A percentile compares a stretch with the other conserved stretches of the same genome.
Evolutionary conservation across 2,113 vertebrate genomes (phyloP).

Genomic region (Chaetops frenatus): DNA sequence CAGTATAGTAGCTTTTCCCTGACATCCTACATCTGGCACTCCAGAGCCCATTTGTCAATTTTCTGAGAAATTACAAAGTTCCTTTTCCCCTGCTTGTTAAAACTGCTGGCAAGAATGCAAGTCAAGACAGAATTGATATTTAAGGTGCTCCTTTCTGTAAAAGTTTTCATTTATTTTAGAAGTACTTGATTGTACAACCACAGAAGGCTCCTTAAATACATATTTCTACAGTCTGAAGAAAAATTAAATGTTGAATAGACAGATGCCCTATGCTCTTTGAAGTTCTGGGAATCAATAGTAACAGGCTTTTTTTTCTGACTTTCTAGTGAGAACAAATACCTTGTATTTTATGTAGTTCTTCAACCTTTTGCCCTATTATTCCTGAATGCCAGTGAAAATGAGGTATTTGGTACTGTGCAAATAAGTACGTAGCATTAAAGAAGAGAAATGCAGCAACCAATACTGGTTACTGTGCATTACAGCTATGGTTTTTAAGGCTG

Average conservation of each 20-base stretch:
- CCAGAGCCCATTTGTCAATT: neutral
- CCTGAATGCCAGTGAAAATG: neutral
- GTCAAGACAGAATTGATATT: neutral
- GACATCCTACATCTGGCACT: neutral
- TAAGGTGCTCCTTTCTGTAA: neutral
- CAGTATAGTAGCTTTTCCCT: neutral
- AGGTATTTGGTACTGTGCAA: neutral
- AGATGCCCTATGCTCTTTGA: neutral
- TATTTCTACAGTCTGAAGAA: neutral
- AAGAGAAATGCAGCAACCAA: neutral
- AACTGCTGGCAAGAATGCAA: neutral
- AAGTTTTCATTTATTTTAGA: neutral
- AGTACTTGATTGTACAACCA: neutral
- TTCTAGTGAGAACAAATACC: neutral
- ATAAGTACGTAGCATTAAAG: neutral
- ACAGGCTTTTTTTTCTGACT: neutral
- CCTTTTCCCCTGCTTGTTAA: neutral
- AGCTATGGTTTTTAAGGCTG: neutral
- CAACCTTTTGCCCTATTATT: neutral
- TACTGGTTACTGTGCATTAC: neutral
- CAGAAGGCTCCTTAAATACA: neutral
- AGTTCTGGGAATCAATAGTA: neutral
- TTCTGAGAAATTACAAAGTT: neutral
- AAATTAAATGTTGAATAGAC: neutral
- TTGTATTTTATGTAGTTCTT: neutral